Percentiles rank a stretch among this genome's conserved stretches.
Conservation (phyloP, 2,888 invertebrate genomes). For the Cephus spinipes region DNA sequence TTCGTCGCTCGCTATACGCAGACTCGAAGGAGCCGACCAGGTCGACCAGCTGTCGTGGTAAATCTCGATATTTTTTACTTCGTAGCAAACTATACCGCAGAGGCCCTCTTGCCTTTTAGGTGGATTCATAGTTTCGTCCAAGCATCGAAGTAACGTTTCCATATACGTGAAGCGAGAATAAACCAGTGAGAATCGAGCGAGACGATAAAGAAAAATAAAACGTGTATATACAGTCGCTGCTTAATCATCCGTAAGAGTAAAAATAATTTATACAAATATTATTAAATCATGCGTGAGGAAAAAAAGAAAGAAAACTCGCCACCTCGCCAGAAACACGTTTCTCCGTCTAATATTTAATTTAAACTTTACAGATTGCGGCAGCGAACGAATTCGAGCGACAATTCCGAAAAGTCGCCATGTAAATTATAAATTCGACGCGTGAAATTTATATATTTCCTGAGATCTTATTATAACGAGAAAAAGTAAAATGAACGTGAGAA, state of each 20-base stretch:
- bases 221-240: neutral
- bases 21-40: constrained; percentile 8
- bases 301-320: neutral
- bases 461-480: neutral
- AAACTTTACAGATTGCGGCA: neutral
- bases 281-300: neutral
- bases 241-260: neutral
- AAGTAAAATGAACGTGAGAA: neutral
- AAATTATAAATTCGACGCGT: neutral
- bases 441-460: neutral
- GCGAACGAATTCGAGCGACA: neutral
- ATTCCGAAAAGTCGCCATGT: neutral
- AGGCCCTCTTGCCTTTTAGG: neutral
- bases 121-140: neutral
- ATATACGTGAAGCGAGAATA: neutral
- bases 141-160: neutral
- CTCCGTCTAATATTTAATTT: neutral
- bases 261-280: neutral
- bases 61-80: constrained; percentile 7
- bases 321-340: neutral
- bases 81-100: constrained; percentile 2
- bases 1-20: constrained; percentile 6
- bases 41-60: constrained; percentile 8
- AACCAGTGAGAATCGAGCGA: neutral
- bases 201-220: neutral